A percentile compares a stretch with the other conserved stretches of the same genome.
Evolutionary conservation across 1,140 invertebrate species (phyloP).

Genomic region (Chymomyza costata): DNA sequence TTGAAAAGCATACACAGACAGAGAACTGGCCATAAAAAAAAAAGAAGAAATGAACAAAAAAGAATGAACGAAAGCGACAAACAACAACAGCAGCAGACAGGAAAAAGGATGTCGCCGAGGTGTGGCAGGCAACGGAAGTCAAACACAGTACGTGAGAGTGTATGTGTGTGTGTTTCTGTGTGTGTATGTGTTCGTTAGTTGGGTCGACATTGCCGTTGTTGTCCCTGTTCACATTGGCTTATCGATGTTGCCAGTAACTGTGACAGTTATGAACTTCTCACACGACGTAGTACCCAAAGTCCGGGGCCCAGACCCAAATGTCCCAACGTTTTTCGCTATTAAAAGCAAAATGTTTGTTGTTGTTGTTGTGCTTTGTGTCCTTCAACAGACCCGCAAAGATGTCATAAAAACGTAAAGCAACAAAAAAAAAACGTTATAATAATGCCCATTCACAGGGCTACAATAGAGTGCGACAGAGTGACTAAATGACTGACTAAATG

Average conservation of each 20-base stretch:
- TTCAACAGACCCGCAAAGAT: slow-evolving; percentile 35
- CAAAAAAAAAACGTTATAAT: slow-evolving; percentile 17
- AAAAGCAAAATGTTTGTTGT: slow-evolving; percentile 41
- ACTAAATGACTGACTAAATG: slow-evolving; percentile 12
- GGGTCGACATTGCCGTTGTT: slow-evolving; percentile 10
- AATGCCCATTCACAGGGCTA: slow-evolving; percentile 16
- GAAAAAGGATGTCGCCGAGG: slow-evolving; percentile 62
- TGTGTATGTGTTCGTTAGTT: slow-evolving; percentile 12
- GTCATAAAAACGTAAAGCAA: slow-evolving; percentile 47
- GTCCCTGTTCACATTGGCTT: too few species aligned
- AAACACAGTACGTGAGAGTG: not conserved
- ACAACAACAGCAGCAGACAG: slow-evolving; percentile 41
- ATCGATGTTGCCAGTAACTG: too few species aligned
- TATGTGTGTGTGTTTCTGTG: slow-evolving; percentile 8
- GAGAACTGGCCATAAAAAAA: slow-evolving; percentile 20
- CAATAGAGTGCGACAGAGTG: too few species aligned
- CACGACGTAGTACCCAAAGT: too few species aligned
- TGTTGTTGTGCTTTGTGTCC: slow-evolving; percentile 40
- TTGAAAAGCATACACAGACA: slow-evolving; percentile 30
- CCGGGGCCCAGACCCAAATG: slow-evolving; percentile 20
- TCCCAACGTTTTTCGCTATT: too few species aligned
- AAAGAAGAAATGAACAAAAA: slow-evolving; percentile 15
- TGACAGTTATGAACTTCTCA: slow-evolving; percentile 32
- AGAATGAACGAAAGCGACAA: slow-evolving; percentile 2
- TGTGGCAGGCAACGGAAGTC: slow-evolving; percentile 1